Conservation (phyloP, 92 coral and sea anemone genomes). For the Palythoa heliodiscus region DNA sequence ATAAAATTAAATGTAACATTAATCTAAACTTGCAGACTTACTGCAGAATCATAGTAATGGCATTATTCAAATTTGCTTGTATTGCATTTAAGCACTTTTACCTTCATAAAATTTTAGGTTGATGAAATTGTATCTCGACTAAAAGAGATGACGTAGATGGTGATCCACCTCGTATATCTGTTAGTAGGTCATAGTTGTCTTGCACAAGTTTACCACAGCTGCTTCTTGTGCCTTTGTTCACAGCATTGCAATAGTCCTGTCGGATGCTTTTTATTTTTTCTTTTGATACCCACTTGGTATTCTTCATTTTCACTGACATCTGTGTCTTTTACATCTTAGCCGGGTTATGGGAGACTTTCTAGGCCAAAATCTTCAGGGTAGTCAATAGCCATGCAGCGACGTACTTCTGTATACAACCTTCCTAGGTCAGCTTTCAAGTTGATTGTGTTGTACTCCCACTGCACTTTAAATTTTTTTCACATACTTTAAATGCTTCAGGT, state of each 20-base stretch:
- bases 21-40: background rate
- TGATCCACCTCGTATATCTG: constrained; percentile 13
- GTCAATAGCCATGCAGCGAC: no score
- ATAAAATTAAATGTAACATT: background rate
- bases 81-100: constrained; percentile 8
- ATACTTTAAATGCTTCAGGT: no score
- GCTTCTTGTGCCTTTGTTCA: constrained; percentile 14
- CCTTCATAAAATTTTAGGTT: constrained; percentile 7
- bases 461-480: no score
- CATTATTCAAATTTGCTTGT: background rate
- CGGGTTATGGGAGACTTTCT: constrained; percentile 22
- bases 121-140: constrained; percentile 17
- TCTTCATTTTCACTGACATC: constrained; percentile 19
- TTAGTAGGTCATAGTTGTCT: constrained; percentile 6
- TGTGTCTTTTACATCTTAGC: constrained; percentile 16
- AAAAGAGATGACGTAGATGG: constrained; percentile 26
- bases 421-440: no score
- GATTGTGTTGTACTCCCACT: no score
- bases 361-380: background rate
- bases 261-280: constrained; percentile 26
- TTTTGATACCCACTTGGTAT: constrained; percentile 29
- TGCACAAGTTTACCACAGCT: background rate
- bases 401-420: no score
- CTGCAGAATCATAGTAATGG: background rate
- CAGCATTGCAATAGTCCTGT: constrained; percentile 5